Percentiles rank a stretch among this genome's conserved stretches.
These are phyloP conservation scores for Petrolisthes manimaculis DNA, from an alignment of 2,888 invertebrate genomes.

Conservation along the genomic window DNA sequence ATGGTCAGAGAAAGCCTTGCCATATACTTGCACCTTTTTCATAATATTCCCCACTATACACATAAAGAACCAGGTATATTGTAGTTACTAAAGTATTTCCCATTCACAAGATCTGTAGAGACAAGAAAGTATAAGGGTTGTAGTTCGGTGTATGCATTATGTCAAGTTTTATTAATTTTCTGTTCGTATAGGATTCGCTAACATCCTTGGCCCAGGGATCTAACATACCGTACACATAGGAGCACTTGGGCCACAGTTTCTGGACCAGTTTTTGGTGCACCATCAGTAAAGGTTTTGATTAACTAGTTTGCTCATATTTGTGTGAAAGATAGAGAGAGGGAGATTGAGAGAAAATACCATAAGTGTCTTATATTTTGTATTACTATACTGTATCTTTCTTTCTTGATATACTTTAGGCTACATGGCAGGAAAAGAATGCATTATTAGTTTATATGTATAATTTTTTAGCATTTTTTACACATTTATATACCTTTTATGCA, in stretches of 20 bases:
- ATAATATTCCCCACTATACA: too few relatives aligned
- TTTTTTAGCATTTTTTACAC: slow-evolving; percentile 16
- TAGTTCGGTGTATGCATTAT: too few relatives aligned
- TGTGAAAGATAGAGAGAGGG: slow-evolving; percentile 7
- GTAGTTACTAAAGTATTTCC: too few relatives aligned
- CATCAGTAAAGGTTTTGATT: slow-evolving; percentile 19
- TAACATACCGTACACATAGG: too few relatives aligned
- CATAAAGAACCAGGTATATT: too few relatives aligned
- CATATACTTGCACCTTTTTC: too few relatives aligned
- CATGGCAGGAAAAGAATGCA: slow-evolving; percentile 15
- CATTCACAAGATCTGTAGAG: too few relatives aligned
- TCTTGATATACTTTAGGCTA: not conserved
- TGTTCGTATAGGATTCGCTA: too few relatives aligned
- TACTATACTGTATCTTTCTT: not conserved
- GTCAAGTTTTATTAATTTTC: too few relatives aligned
- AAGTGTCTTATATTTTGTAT: slow-evolving; percentile 42
- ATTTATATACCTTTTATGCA: not conserved
- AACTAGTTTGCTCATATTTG: slow-evolving; percentile 35
- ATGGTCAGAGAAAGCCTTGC: not conserved
- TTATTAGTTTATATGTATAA: slow-evolving; percentile 22
- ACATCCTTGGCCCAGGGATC: too few relatives aligned
- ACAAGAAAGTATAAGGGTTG: too few relatives aligned
- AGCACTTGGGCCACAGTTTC: not conserved
- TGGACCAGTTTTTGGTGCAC: slow-evolving; percentile 17
- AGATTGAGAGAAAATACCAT: not conserved